A percentile compares a stretch with the other conserved stretches of the same genome.
phyloP scores from a whole-genome alignment of 2,888 invertebrate genomes.

The Apodemia zela region DNA sequence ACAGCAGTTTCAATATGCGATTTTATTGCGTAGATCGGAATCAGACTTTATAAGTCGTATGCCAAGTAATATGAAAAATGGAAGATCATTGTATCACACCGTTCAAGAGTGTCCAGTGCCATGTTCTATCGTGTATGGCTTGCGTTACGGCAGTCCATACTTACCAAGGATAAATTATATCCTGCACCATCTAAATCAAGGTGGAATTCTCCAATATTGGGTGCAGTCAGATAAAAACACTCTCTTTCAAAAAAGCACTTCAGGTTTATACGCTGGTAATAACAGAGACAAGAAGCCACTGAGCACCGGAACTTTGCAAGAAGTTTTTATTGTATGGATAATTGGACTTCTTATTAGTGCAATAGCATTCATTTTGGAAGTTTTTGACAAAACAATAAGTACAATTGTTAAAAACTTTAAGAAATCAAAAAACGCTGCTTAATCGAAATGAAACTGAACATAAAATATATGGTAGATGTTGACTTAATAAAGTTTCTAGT shows the following conservation, averaged over 20 bases:
- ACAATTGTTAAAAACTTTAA: background rate
- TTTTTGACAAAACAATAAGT: constrained; percentile 28
- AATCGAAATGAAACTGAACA: background rate
- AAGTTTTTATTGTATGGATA: constrained; percentile 60
- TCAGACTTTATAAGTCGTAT: constrained; percentile 50
- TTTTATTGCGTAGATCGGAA: constrained; percentile 70
- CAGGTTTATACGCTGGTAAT: constrained; percentile 34
- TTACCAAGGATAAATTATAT: constrained; percentile 66
- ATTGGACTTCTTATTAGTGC: constrained; percentile 49
- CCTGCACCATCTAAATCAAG: constrained; percentile 67
- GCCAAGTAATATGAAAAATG: constrained; percentile 50
- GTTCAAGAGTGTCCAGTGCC: constrained; percentile 77
- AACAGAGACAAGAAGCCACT: constrained; percentile 58
- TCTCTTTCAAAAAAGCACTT: constrained; percentile 37
- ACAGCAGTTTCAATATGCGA: constrained; percentile 66
- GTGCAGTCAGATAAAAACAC: constrained; percentile 49
- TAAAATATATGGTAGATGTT: background rate
- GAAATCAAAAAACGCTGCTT: background rate
- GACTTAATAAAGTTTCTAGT: no score
- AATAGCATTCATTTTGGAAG: constrained; percentile 50
- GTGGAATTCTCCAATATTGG: constrained; percentile 72
- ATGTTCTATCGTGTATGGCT: constrained; percentile 75
- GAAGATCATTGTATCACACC: constrained; percentile 69
- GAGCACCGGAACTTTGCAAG: constrained; percentile 61
- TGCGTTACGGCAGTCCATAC: constrained; percentile 81